phyloP scores from a whole-genome alignment of 2,888 invertebrate species.

The Caenorhabditis sp. region DNA sequence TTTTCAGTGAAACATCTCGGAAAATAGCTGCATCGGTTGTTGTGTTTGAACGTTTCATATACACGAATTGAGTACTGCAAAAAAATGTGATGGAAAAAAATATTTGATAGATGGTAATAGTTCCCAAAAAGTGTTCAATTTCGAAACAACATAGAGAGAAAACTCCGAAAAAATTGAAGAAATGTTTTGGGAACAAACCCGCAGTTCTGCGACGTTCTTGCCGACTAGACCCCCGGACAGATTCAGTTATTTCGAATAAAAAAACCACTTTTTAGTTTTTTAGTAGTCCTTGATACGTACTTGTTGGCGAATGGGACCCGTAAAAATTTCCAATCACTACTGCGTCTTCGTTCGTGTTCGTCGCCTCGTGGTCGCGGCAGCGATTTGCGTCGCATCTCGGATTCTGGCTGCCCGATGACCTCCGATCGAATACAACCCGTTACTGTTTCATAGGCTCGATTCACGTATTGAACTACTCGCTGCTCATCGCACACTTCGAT shows the following conservation, averaged over 20 bases:
- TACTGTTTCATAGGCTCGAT: constrained; percentile 72
- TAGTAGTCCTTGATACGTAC: too few relatives aligned
- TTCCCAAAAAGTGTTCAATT: too few relatives aligned
- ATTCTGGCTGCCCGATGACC: constrained; percentile 56
- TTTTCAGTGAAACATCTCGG: constrained; percentile 61
- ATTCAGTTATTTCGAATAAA: too few relatives aligned
- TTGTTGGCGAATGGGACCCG: constrained; percentile 60
- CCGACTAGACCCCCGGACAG: too few relatives aligned
- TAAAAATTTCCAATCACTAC: constrained; percentile 69
- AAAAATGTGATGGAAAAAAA: neutral
- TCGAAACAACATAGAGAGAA: too few relatives aligned
- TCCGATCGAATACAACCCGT: constrained; percentile 73
- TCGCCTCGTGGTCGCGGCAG: constrained; percentile 50
- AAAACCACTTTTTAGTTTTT: too few relatives aligned
- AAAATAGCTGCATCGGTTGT: constrained; percentile 55
- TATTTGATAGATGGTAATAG: too few relatives aligned
- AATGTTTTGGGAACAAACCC: too few relatives aligned
- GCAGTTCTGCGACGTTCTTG: too few relatives aligned
- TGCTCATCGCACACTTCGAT: constrained; percentile 69
- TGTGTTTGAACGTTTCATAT: constrained; percentile 66
- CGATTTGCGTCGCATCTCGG: constrained; percentile 53
- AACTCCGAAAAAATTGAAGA: too few relatives aligned
- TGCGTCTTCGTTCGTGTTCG: constrained; percentile 54
- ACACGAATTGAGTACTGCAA: constrained; percentile 67
- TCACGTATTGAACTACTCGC: constrained; percentile 72